Base-by-base conservation (phyloP, 2,797 vertebrate species). In the Balearica regulorum region DNA sequence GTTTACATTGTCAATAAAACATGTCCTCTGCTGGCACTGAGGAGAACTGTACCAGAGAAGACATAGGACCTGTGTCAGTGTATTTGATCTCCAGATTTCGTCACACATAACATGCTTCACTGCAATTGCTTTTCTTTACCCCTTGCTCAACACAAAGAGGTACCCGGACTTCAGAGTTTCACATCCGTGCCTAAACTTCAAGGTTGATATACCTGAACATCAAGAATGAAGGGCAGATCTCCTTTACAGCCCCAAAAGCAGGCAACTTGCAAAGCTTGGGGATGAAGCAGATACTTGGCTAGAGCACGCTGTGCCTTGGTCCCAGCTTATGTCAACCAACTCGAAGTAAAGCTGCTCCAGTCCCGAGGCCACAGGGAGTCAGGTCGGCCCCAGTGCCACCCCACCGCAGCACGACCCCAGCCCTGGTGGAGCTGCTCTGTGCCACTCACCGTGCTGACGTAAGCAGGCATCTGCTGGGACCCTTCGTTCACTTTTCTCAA, bases 401-500 rank as follows among this genome's bases (percentile, higher is more conserved):
- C 58, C n/a, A 24, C 25, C 43, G 9, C 29, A 57, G 78, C 37
- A 75, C 75, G n/a, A 1, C 14, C 55, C 43, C 54, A 60, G 33
- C 19, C 1, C 0, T 18, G 41, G 20, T 19, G 33, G 58, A 49
- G 43, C 62, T 20, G n/a, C 41, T 55, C 69, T 0, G 0, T 55
- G 37, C 11, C 85, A 60, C 26, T 39, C 33, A 26, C 33, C 3
- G 4, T 9, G 3, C 58, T 61, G 94, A 87, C 78, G 83, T 8
- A 55, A 65, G 83, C 95, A 95, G 92, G 75, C 6, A 71, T 78
- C 90, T 94, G 86, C 86, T 70, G 57, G 17, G 25, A 88, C 64
- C 41, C 60, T 91, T 43, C 13, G 18, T 77, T 94, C 62, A 8
- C 55, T 96, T 83, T 96, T 93, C 75, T 73, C 76, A 81, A 94